Base-by-base conservation (phyloP, 2,888 invertebrate species). In the Pocota personata region DNA sequence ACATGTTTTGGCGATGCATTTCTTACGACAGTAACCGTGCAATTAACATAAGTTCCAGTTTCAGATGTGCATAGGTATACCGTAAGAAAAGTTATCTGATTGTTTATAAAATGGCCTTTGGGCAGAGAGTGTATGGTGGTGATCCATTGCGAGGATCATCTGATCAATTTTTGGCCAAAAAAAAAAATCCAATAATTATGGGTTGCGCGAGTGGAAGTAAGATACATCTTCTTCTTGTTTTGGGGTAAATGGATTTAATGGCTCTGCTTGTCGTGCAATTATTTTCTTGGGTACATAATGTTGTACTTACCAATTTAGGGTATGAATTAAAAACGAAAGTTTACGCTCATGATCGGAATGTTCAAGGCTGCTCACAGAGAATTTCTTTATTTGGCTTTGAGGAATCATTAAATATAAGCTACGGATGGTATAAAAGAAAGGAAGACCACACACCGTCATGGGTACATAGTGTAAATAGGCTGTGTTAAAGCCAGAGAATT, bases 41-140 rank as follows among this genome's bases (percentile, higher is more conserved):
- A 84, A 79, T 75, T 75, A 79, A 69, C 57, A 80, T 64, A 79
- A 79, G 30, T 75, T 52, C 69, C 69, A 75, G 60, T 69, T 84
- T 64, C 24, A 52, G 32, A 43, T 60, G 12, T 3, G 21, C 30
- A 24, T 8, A 21, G 10, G 35, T 35, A 55, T 52, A 24, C 30
- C 30, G 37, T 14, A 35, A 67, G 52, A 37, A n/a, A 21, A 40
- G 27, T 46, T 48, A 35, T 35, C 12, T 27, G 21, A n/a, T 21
- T 75, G 32, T 64, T 55, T 55, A 64, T 24, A 43, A n/a, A 32
- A 19, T 64, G 40, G 55, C 75, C 43, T 62, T 46, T 43, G 43
- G 55, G 27, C 14, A 62, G 46, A 40, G n/a, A 37, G 1, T 21
- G 35, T 10, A 24, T n/a, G 46, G 30, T n/a, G 46, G 30, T 57